phyloP scores from a whole-genome alignment of 2,113 vertebrate genomes.

The Marmota monax region DNA sequence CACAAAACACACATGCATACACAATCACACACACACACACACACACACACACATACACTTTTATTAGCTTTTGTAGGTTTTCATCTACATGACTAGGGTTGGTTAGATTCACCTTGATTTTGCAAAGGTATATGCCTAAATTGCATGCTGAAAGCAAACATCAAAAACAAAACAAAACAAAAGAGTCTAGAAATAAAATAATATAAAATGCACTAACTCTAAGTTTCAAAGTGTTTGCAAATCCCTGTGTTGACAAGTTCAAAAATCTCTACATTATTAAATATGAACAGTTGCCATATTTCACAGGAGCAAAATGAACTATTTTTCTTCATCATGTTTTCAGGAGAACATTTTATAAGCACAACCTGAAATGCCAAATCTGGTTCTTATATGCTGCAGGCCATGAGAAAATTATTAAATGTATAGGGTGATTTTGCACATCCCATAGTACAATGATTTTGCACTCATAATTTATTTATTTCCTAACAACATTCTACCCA shows the following conservation, averaged over 20 bases:
- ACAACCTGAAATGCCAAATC: conserved; percentile 30
- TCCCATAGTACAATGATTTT: neutral
- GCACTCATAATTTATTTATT: conserved; percentile 19
- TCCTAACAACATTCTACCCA: neutral
- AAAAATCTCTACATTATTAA: neutral
- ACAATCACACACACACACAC: too few relatives aligned
- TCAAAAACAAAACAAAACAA: neutral
- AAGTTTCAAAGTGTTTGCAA: neutral
- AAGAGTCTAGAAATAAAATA: neutral
- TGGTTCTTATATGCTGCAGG: neutral
- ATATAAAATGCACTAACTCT: neutral
- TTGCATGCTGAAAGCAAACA: neutral
- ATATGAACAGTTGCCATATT: neutral
- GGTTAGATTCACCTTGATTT: neutral
- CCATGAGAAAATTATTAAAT: neutral
- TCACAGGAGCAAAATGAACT: conserved; percentile 18
- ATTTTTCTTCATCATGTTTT: neutral
- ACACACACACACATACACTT: neutral
- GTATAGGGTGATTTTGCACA: neutral
- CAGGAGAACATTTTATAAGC: conserved; percentile 38
- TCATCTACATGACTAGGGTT: neutral
- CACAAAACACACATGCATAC: neutral
- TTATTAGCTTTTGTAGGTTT: neutral
- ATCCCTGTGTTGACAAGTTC: neutral
- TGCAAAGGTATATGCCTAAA: neutral